A percentile compares a stretch with the other conserved stretches of the same genome.
Conservation (phyloP, 2,888 invertebrate genomes). For the Amphipoea oculea region DNA sequence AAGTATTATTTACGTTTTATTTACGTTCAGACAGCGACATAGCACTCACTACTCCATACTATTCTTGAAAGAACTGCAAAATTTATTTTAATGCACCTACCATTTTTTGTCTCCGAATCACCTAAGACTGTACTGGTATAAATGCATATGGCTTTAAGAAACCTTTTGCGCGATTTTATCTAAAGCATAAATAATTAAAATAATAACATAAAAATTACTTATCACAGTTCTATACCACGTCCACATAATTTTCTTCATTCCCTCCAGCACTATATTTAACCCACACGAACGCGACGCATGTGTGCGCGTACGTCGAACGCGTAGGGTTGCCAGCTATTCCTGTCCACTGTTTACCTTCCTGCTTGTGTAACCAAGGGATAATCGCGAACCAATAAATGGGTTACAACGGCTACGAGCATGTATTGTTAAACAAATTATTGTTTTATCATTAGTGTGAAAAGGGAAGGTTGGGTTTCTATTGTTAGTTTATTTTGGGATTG, state of each 20-base stretch:
- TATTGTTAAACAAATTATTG: conserved; percentile 62
- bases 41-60: neutral
- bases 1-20: neutral
- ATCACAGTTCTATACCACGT: conserved; percentile 47
- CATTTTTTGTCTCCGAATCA: neutral
- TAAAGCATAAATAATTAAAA: neutral
- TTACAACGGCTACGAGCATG: conserved; percentile 66
- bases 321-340: conserved; percentile 81
- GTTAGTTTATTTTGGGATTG: conserved; percentile 38
- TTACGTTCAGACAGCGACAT: neutral
- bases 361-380: conserved; percentile 76
- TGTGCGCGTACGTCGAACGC: conserved; percentile 59
- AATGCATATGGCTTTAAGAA: too few relatives aligned
- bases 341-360: conserved; percentile 81
- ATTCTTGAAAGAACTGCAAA: neutral
- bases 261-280: conserved; percentile 57
- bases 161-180: neutral
- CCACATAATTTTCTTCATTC: conserved; percentile 43
- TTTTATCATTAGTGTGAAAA: conserved; percentile 43
- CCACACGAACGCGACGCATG: conserved; percentile 46
- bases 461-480: conserved; percentile 30
- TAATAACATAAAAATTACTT: neutral
- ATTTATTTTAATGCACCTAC: neutral
- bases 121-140: neutral
- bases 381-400: conserved; percentile 70